Percentiles rank a stretch among this genome's conserved stretches.
phyloP scores from a whole-genome alignment of 2,113 vertebrate species.

The Psophia crepitans region DNA sequence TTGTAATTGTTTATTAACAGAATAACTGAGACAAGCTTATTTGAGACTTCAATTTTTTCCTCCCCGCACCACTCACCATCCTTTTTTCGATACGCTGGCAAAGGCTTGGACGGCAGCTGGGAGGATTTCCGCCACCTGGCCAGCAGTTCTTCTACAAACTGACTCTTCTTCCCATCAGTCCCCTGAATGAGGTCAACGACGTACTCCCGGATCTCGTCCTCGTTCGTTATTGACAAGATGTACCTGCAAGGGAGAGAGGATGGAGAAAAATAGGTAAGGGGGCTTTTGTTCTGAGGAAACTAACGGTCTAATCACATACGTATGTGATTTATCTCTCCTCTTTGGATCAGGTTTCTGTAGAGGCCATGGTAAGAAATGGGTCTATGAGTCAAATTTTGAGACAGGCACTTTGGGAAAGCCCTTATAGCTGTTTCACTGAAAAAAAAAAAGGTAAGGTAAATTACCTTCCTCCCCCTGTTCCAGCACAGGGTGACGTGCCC shows the following conservation, averaged over 20 bases:
- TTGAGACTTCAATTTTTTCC: not conserved
- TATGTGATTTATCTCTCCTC: not conserved
- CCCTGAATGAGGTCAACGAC: slow-evolving; percentile 90
- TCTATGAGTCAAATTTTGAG: not conserved
- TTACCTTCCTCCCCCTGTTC: too few species aligned
- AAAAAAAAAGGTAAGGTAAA: not conserved
- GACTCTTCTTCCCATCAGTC: slow-evolving; percentile 81
- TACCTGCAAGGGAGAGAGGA: slow-evolving; percentile 74
- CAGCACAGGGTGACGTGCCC: not conserved
- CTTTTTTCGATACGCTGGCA: slow-evolving; percentile 58
- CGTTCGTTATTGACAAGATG: slow-evolving; percentile 86
- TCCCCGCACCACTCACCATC: slow-evolving; percentile 57
- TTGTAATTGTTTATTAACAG: not conserved
- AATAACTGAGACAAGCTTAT: not conserved
- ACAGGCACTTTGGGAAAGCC: not conserved
- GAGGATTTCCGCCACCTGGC: slow-evolving; percentile 78
- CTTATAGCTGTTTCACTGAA: not conserved
- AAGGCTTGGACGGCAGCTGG: slow-evolving; percentile 53
- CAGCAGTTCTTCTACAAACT: slow-evolving; percentile 88
- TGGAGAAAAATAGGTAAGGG: not conserved
- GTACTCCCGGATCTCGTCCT: slow-evolving; percentile 92
- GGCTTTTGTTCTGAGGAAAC: not conserved
- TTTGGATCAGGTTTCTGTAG: rapidly evolving
- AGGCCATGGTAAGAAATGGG: not conserved
- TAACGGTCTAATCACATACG: rapidly evolving